Conservation (phyloP, 1,140 invertebrate genomes). For the Fopius arisanus region DNA sequence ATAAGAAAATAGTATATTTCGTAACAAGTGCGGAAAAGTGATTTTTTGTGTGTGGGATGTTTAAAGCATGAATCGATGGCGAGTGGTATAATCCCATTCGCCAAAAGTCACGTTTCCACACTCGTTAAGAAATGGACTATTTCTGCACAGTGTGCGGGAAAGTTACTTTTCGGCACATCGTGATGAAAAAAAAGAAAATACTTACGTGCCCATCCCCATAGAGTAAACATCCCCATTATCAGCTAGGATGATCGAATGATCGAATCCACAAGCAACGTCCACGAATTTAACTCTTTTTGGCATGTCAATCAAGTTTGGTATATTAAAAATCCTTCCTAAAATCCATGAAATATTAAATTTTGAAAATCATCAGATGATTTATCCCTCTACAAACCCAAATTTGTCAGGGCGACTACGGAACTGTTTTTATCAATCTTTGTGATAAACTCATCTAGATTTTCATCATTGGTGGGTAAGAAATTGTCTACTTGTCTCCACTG, state of each 20-base stretch:
- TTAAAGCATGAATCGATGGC: too few relatives aligned
- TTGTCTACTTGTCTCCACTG: slow-evolving; percentile 51
- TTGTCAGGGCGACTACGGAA: slow-evolving; percentile 53
- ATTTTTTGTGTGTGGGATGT: too few relatives aligned
- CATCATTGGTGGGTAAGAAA: slow-evolving; percentile 42
- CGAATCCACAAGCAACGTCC: slow-evolving; percentile 78
- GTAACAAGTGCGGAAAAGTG: too few relatives aligned
- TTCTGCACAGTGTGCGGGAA: slow-evolving; percentile 4
- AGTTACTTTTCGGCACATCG: background rate
- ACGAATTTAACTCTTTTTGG: slow-evolving; percentile 66
- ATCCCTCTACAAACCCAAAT: slow-evolving; percentile 46
- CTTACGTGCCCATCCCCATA: slow-evolving; percentile 83
- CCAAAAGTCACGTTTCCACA: too few relatives aligned
- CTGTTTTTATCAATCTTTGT: slow-evolving; percentile 49
- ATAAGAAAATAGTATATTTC: too few relatives aligned
- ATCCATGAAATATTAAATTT: background rate
- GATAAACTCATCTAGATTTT: slow-evolving; percentile 41
- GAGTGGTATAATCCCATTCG: too few relatives aligned
- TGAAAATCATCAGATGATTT: background rate
- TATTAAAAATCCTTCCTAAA: slow-evolving; percentile 68
- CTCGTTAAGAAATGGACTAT: slow-evolving; percentile 8
- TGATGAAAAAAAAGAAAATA: slow-evolving; percentile 33
- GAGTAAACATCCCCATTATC: slow-evolving; percentile 77
- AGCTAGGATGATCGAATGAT: slow-evolving; percentile 79
- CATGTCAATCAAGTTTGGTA: slow-evolving; percentile 69